Evolutionary conservation across 2,888 invertebrate species (phyloP), one percentile per base, ranked within the genome.

Genomic region (Rosalia funebris): DNA sequence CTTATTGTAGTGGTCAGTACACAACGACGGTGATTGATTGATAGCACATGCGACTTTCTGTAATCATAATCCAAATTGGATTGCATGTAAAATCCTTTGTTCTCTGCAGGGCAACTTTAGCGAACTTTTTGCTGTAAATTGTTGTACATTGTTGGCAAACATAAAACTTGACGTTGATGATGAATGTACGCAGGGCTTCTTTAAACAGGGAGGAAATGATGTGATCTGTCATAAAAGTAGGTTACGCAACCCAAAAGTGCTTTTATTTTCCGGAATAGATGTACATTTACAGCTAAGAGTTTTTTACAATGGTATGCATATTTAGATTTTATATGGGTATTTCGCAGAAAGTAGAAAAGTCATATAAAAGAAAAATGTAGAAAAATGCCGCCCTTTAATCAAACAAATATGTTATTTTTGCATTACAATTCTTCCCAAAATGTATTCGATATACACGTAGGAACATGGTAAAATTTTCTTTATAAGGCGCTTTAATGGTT

Each of bases 71-170:
- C 34, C 34, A 34, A n/a, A 34, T 34, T 11, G 10, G 34, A 34
- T n/a, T 34, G 34, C 34, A 34, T 34, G 34, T 11, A 34, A 34
- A 34, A 34, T 34, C 34, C 34, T 34, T 34, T 34, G 34, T 34
- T 34, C 34, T 34, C 2, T 34, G 34, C 5, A 3, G 34, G 10
- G 11, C 10, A 34, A 34, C 34, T 34, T 34, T n/a, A 11, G 34
- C 34, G 11, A 34, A 34, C 34, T 34, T 34, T 34, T 34, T 34
- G 34, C 34, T 11, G 34, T 34, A 34, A 34, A 34, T n/a, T 34
- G 34, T n/a, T 5, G 2, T 34, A 34, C 34, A n/a, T n/a, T 34
- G 10, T 34, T 34, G 34, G 34, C 34, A 10, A 34, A 11, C 34
- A 34, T 34, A 34, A 34, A 34, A 34, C 34, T n/a, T 11, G 34